These are phyloP conservation scores for Brenthis daphne DNA, from an alignment of 2,888 invertebrate species.

Conservation along the genomic window DNA sequence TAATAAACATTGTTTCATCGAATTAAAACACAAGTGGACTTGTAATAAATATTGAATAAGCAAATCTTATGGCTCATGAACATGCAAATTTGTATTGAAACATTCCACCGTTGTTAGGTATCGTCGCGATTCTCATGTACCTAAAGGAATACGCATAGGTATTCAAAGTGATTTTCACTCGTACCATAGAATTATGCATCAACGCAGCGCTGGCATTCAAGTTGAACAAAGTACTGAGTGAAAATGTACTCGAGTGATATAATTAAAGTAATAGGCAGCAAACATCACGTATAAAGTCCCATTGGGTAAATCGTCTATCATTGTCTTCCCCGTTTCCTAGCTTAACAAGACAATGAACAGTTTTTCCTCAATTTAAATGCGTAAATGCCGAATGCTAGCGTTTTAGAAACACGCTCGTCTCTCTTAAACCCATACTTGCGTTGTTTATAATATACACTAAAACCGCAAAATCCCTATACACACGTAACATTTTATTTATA, in stretches of 20 bases:
- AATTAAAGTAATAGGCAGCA: conserved; percentile 74
- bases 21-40: conserved; percentile 31
- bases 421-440: conserved; percentile 46
- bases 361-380: conserved; percentile 68
- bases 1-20: conserved; percentile 23
- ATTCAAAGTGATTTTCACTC: conserved; percentile 68
- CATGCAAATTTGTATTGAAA: conserved; percentile 45
- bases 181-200: conserved; percentile 71
- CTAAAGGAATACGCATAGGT: conserved; percentile 51
- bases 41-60: conserved; percentile 37
- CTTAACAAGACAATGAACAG: conserved; percentile 67
- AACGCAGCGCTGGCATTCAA: conserved; percentile 64
- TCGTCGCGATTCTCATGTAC: conserved; percentile 57
- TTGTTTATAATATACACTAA: conserved; percentile 58
- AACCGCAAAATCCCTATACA: conserved; percentile 67
- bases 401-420: conserved; percentile 50
- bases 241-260: conserved; percentile 74
- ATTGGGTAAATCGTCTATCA: conserved; percentile 73
- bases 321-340: conserved; percentile 73
- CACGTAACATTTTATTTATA: conserved; percentile 51
- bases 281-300: conserved; percentile 68
- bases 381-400: conserved; percentile 60
- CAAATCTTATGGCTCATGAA: conserved; percentile 39
- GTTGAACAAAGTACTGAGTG: conserved; percentile 67
- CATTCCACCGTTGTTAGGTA: conserved; percentile 49